Evolutionary conservation across 2,797 vertebrate genomes (phyloP), one percentile per base, ranked within the genome.

Genomic region (Petrocephalus sullivani): DNA sequence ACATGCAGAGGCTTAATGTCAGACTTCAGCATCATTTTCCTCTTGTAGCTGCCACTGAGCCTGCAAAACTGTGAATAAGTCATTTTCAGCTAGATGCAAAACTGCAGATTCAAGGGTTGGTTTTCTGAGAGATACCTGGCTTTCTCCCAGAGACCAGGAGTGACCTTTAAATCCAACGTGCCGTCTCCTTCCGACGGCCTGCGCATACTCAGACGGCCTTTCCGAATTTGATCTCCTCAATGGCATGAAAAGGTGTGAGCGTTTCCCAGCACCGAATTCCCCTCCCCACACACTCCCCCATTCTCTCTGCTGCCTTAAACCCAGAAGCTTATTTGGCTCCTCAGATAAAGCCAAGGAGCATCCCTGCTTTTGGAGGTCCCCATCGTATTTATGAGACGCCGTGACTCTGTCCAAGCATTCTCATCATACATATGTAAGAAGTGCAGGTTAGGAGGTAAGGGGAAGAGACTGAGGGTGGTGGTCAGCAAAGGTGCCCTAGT

Each of bases 11-110:
- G 37, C 82, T 82, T 78, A 49, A 8, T 60, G 89, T n/a, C 61
- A 88, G 56, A 21, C 54, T 58, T 82, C 53, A 81, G 23, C 86
- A 89, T 75, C 75, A 23, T n/a, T 86, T 57, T 84, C 86, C n/a
- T 4, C 53, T 75, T 54, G 71, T 33, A 84, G 58, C 54, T 33
- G 28, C 14, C 46, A 85, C 53, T 71, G 53, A 85, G 57, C 81
- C 89, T 87, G 88, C 71, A 88, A 84, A 84, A 21, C 64, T 78
- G 87, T 89, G 85, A 89, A 88, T 89, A 87, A 87, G 61, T 90
- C 81, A 89, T 67, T 85, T 41, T 58, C 28, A 61, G 57, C 28
- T 88, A 88, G 78, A 87, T 87, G 81, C 87, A 83, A 78, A 90
- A 85, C 49, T 84, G 53, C 88, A 21, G 58, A 75, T 54, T 75